phyloP scores from a whole-genome alignment of 2,888 invertebrate species.

The Drepanosiphum platanoidis region DNA sequence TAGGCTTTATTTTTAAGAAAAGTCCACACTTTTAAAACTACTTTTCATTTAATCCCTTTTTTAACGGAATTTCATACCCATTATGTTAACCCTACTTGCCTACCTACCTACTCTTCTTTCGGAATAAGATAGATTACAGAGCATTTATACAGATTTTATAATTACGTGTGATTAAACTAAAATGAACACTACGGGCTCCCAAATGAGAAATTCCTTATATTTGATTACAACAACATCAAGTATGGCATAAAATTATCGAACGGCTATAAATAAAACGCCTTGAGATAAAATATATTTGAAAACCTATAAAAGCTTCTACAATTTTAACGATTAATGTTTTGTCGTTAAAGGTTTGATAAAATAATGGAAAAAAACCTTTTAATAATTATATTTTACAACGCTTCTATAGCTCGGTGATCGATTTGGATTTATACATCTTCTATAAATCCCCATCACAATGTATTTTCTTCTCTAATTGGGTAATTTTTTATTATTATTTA shows the following conservation, averaged over 20 bases:
- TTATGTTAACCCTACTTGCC: no score
- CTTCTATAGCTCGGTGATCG: neutral
- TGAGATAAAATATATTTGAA: neutral
- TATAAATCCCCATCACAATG: neutral
- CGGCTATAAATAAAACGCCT: neutral
- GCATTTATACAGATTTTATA: neutral
- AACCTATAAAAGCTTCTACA: neutral
- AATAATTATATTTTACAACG: neutral
- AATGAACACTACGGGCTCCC: neutral
- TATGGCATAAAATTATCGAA: neutral
- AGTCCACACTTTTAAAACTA: slow-evolving; percentile 9
- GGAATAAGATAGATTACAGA: neutral
- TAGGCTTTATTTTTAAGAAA: neutral
- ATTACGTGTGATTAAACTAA: neutral
- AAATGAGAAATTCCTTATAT: neutral
- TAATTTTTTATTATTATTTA: neutral
- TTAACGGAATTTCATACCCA: neutral
- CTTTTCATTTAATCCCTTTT: neutral
- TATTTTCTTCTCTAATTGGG: neutral
- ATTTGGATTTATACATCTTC: neutral
- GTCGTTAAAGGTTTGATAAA: neutral
- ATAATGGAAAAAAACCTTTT: neutral
- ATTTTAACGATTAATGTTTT: neutral
- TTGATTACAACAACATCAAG: neutral
- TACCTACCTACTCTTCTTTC: neutral